A percentile compares a stretch with the other conserved stretches of the same genome.
phyloP scores from a whole-genome alignment of 2,888 invertebrate species.

The Eupithecia centaureata region DNA sequence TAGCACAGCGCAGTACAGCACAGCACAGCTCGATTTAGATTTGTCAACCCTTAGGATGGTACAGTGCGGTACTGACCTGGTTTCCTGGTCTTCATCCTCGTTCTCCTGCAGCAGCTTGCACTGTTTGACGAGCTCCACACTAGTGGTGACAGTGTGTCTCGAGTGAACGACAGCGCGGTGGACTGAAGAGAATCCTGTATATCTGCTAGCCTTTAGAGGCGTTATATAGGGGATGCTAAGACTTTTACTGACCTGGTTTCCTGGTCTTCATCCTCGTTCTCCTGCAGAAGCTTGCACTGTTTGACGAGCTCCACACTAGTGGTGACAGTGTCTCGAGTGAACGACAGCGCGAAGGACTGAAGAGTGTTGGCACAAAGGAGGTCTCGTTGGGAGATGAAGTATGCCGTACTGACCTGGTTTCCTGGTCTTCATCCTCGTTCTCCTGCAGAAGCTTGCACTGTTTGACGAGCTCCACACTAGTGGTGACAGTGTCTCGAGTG shows the following conservation, averaged over 20 bases:
- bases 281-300: conserved; percentile 90
- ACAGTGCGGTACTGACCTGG: conserved; percentile 65
- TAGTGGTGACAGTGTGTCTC: conserved; percentile 89
- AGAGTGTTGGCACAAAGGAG: conserved; percentile 91
- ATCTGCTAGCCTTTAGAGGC: no score
- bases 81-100: conserved; percentile 88
- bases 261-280: conserved; percentile 88
- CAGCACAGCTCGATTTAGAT: no score
- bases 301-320: conserved; percentile 90
- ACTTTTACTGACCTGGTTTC: conserved; percentile 69
- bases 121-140: conserved; percentile 90
- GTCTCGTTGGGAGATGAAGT: conserved; percentile 90
- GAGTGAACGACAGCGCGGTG: no score
- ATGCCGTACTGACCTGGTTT: conserved; percentile 72
- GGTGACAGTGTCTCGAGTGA: conserved; percentile 89
- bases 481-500: conserved; percentile 89
- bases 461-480: conserved; percentile 89
- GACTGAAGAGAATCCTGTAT: no score
- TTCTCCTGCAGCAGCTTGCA: conserved; percentile 91
- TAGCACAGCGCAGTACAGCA: no score
- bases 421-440: conserved; percentile 89
- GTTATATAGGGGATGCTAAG: no score
- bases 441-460: conserved; percentile 91
- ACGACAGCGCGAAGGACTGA: conserved; percentile 93
- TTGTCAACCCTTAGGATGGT: no score